Percentiles rank a stretch among this genome's conserved stretches.
Evolutionary conservation across 2,797 vertebrate species (phyloP).

Genomic region (Acanthurus lineatus): DNA sequence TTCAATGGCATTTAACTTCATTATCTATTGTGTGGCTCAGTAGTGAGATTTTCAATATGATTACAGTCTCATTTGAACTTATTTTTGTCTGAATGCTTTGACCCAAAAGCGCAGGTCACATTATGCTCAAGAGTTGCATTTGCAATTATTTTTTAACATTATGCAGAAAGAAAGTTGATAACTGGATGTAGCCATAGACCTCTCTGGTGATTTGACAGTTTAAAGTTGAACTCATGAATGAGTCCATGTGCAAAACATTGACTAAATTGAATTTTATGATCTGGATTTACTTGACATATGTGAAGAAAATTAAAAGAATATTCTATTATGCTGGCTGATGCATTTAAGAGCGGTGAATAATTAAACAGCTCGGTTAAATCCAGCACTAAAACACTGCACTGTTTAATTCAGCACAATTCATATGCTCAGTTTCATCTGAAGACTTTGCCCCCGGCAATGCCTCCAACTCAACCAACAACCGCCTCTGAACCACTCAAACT

Average conservation of each 20-base stretch:
- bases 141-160: slow-evolving; percentile 49
- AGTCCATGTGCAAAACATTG: slow-evolving; percentile 31
- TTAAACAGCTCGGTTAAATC: slow-evolving; percentile 76
- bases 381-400: slow-evolving; percentile 70
- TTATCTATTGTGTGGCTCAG: slow-evolving; percentile 62
- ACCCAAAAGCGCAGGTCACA: slow-evolving; percentile 41
- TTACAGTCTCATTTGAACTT: slow-evolving; percentile 47
- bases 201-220: slow-evolving; percentile 43
- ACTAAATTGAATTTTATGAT: slow-evolving; percentile 27
- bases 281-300: slow-evolving; percentile 36
- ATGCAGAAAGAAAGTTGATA: slow-evolving; percentile 37
- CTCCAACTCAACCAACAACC: slow-evolving; percentile 77
- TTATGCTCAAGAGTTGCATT: slow-evolving; percentile 50
- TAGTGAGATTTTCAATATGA: slow-evolving; percentile 48
- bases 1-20: slow-evolving; percentile 78
- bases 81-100: slow-evolving; percentile 41
- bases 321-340: slow-evolving; percentile 24
- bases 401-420: slow-evolving; percentile 83
- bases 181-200: slow-evolving; percentile 32
- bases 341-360: slow-evolving; percentile 82
- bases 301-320: slow-evolving; percentile 40
- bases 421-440: slow-evolving; percentile 85
- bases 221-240: slow-evolving; percentile 23
- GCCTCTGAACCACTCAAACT: slow-evolving; percentile 69
- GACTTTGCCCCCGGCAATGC: slow-evolving; percentile 78